These are phyloP conservation scores for Cryptus armator DNA, from an alignment of 2,888 invertebrate species.

Conservation along the genomic window DNA sequence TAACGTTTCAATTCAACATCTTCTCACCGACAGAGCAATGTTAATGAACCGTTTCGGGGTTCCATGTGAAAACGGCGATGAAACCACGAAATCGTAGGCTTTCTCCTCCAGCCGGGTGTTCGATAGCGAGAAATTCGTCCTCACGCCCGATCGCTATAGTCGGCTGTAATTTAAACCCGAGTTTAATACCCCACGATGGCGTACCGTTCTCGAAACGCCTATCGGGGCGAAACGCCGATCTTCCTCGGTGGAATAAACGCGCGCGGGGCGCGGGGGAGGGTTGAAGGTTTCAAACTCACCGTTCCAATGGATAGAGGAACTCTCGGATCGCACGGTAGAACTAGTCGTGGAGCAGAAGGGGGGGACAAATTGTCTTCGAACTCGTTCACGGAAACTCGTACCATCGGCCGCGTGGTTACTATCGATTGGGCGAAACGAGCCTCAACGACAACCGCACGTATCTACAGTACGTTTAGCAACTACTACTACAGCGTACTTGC, in stretches of 20 bases:
- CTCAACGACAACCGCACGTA: slow-evolving; percentile 40
- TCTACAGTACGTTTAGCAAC: neutral
- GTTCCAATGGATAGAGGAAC: slow-evolving; percentile 52
- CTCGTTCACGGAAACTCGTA: slow-evolving; percentile 59
- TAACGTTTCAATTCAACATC: neutral
- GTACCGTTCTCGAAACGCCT: slow-evolving; percentile 9
- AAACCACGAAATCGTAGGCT: slow-evolving; percentile 14
- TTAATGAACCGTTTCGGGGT: slow-evolving; percentile 2
- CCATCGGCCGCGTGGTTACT: slow-evolving; percentile 18
- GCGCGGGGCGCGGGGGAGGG: neutral
- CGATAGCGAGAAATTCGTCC: slow-evolving; percentile 28
- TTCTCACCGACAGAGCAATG: neutral
- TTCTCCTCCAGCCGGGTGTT: slow-evolving; percentile 12
- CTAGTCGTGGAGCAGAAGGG: slow-evolving; percentile 28
- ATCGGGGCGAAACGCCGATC: slow-evolving; percentile 35
- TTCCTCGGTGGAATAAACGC: slow-evolving; percentile 37
- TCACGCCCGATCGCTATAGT: neutral
- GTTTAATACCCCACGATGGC: slow-evolving; percentile 50
- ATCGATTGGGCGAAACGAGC: slow-evolving; percentile 58
- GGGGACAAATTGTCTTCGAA: slow-evolving; percentile 64
- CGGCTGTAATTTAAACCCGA: slow-evolving; percentile 47
- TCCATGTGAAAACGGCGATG: neutral
- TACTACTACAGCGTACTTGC: neutral
- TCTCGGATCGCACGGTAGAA: slow-evolving; percentile 37
- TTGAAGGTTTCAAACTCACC: slow-evolving; percentile 38